Percentiles rank a stretch among this genome's conserved stretches.
Evolutionary conservation across 2,113 vertebrate species (phyloP).

Genomic region (Meleagris gallopavo): DNA sequence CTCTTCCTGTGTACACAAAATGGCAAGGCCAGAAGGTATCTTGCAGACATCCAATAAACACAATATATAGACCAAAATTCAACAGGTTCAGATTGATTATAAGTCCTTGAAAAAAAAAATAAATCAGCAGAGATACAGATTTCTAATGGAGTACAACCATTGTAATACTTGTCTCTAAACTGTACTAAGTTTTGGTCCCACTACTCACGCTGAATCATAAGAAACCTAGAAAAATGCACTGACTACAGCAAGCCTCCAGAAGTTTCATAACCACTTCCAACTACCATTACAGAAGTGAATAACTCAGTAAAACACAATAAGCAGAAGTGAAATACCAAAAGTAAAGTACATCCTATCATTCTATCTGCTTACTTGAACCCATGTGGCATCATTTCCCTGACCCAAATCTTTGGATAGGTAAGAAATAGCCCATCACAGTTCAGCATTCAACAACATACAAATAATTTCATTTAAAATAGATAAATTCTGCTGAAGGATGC

Average conservation of each 20-base stretch:
- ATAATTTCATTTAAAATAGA: neutral
- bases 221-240: neutral
- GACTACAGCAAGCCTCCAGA: neutral
- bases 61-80: neutral
- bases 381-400: neutral
- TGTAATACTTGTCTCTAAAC: neutral
- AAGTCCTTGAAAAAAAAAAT: neutral
- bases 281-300: fast-evolving
- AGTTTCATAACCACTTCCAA: neutral
- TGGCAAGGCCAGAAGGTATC: neutral
- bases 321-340: neutral
- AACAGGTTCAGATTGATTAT: neutral
- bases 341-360: neutral
- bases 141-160: fast-evolving
- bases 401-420: neutral
- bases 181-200: neutral
- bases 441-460: neutral
- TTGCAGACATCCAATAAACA: neutral
- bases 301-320: neutral
- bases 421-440: neutral
- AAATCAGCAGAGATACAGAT: neutral
- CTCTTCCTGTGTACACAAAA: neutral
- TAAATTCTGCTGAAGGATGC: neutral
- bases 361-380: neutral
- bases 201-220: neutral